Evolutionary conservation across 2,888 invertebrate genomes (phyloP), one percentile per base, ranked within the genome.

Genomic region (Euphydryas editha): DNA sequence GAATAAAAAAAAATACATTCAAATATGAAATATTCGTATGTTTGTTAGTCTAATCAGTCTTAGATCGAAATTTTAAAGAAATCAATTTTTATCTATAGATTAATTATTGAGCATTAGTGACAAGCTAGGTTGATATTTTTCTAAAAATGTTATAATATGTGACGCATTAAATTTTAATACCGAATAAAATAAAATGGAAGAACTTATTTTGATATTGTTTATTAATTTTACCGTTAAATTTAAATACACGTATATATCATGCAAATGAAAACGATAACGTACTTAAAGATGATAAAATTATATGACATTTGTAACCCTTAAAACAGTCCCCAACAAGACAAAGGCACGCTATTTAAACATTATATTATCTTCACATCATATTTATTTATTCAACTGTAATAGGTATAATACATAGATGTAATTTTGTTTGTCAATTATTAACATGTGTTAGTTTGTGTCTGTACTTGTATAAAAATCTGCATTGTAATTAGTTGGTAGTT

Each of bases 21-120:
- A 39, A 39, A 39, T 39, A 39, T 39, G 39, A 39, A 21, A 47
- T 47, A 13, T 21, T 20, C 13, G 47, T 21, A 65, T 68, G 62
- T 68, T 57, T 81, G 84, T 87, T 80, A 88, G 80, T 88, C 90
- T 90, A 90, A 85, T 91, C 90, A 91, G 90, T 91, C 90, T 91
- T 91, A 87, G 86, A 85, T 88, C 80, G 87, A 89, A 85, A 84
- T 79, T 81, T 84, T 59, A 49, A 63, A 66, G 4, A 66, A 62
- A 59, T 67, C 56, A 51, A 60, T 49, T 44, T 57, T 59, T 20
- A 68, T 57, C 65, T 65, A 70, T 61, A 66, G 55, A 54, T 18
- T 65, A 47, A 60, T 70, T 63, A 62, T 67, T 70, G 68, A 70
- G 70, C 70, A 68, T 68, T 62, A 65, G 56, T 65, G 59, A 62